Base-by-base conservation (phyloP, 2,888 invertebrate genomes). In the Orchesellides sinensis region DNA sequence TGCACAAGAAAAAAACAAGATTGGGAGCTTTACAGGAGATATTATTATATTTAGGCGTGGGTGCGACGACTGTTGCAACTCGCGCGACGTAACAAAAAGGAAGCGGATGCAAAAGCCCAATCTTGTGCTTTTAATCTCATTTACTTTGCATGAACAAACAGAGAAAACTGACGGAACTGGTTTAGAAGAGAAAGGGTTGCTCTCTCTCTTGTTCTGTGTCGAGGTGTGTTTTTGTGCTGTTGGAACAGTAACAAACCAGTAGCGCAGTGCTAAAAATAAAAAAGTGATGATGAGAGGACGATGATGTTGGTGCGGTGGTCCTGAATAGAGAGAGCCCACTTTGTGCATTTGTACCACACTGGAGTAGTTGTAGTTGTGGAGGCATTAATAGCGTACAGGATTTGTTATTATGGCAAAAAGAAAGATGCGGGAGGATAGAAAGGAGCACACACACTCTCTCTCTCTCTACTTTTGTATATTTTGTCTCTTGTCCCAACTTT, bases 141-240 rank as follows among this genome's bases (percentile, higher is more conserved):
- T 87, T 87, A 86, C 84, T 87, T 87, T 87, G 87, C 86, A 87
- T 87, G 87, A 87, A 87, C 87, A 87, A 87, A 87, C 87, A 87
- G 84, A 84, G 35, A 70, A 61, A n/a, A n/a, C n/a, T n/a, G 72
- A 63, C 17, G 23, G 40, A 63, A 63, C 40, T 63, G 35, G 27
- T 56, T 56, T n/a, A 56, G 40, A 40, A n/a, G 40, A 40, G 40
- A n/a, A 21, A 40, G 63, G 63, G 63, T 63, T 17, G 63, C 27
- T 27, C 23, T 47, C n/a, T 12, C 47, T 8, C n/a, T 14, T 8
- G 21, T n/a, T n/a, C n/a, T n/a, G n/a, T n/a, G 40, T 25, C 56
- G 49, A 69, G 69, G 69, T 69, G 69, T 69, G 52, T 68, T 45
- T 14, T 35, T 40, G 40, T 40, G n/a, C n/a, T 65, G 21, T 17